Base-by-base conservation (phyloP, 2,113 vertebrate genomes). In the Rhinopithecus roxellana region DNA sequence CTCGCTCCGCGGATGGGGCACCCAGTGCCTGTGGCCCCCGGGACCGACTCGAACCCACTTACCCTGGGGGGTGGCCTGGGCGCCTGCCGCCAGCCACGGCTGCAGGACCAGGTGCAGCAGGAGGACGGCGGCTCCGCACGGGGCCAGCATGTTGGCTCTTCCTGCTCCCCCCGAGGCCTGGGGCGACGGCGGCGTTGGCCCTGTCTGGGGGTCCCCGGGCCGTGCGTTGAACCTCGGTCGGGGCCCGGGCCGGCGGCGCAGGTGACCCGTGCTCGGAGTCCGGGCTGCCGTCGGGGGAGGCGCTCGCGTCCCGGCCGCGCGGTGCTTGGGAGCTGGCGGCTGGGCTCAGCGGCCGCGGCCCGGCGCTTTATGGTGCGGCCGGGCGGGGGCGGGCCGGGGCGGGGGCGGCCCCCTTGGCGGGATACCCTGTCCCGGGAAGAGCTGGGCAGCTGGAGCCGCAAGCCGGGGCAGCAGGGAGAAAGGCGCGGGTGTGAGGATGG, bases 41-140 rank as follows among this genome's bases (percentile, higher is more conserved):
- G 10, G 6, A 48, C 52, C 18, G 59, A 50, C 74, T 8, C 17
- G 25, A 43, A 17, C 55, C 85, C 94, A 82, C 99, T 99, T 99
- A 99, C 99, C 99, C 96, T 99, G 99, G 17, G 99, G 99, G 90
- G 98, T 97, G 70, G 99, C 97, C 95, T 98, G 98, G 64, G 95
- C 93, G 25, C 96, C 94, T 25, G 98, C 96, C 16, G 97, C 97
- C 32, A 97, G 98, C 96, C 98, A 97, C 4, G 99, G 98, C 97
- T 98, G 99, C 94, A 99, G 98, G 95, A 99, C 97, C 89, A 99
- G 94, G 97, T 98, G 98, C 98, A 98, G 97, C 82, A 99, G 97
- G 89, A 99, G 98, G 55, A 98, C 87, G 16, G 93, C 80, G 97
- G 98, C 96, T 93, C 92, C 93, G 97, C 98, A 98, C 92, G 97